Conservation (phyloP, 2,888 invertebrate species). For the Tachina fera region DNA sequence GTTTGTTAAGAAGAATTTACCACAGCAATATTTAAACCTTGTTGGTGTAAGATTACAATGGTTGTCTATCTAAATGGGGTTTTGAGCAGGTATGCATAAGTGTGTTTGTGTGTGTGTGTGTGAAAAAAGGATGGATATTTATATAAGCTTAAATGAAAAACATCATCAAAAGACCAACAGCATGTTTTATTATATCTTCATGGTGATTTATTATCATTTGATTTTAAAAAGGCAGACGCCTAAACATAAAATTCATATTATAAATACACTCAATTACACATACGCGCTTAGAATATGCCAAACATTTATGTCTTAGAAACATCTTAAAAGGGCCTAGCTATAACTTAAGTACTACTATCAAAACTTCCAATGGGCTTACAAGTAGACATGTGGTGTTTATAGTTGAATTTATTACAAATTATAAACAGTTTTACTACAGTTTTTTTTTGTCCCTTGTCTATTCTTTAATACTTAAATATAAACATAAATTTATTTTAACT, state of each 20-base stretch:
- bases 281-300: slow-evolving; percentile 36
- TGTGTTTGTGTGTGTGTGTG: neutral
- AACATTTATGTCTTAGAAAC: slow-evolving; percentile 50
- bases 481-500: slow-evolving; percentile 54
- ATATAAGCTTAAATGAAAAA: slow-evolving; percentile 11
- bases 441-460: neutral
- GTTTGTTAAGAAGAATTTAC: neutral
- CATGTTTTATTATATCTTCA: slow-evolving; percentile 82
- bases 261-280: slow-evolving; percentile 35
- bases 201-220: slow-evolving; percentile 82
- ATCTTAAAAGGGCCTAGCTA: slow-evolving; percentile 30
- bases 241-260: slow-evolving; percentile 64
- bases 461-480: slow-evolving; percentile 35
- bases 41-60: slow-evolving; percentile 62
- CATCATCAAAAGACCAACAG: slow-evolving; percentile 72
- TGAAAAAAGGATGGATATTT: slow-evolving; percentile 21
- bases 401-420: slow-evolving; percentile 68
- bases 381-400: slow-evolving; percentile 65
- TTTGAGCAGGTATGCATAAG: slow-evolving; percentile 3
- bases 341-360: slow-evolving; percentile 17
- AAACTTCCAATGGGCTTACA: slow-evolving; percentile 58
- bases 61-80: slow-evolving; percentile 46
- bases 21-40: slow-evolving; percentile 47
- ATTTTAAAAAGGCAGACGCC: slow-evolving; percentile 78
- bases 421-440: slow-evolving; percentile 35